Percentiles rank a stretch among this genome's conserved stretches.
Conservation (phyloP, 2,113 vertebrate genomes). For the Actenoides lindsayi region DNA sequence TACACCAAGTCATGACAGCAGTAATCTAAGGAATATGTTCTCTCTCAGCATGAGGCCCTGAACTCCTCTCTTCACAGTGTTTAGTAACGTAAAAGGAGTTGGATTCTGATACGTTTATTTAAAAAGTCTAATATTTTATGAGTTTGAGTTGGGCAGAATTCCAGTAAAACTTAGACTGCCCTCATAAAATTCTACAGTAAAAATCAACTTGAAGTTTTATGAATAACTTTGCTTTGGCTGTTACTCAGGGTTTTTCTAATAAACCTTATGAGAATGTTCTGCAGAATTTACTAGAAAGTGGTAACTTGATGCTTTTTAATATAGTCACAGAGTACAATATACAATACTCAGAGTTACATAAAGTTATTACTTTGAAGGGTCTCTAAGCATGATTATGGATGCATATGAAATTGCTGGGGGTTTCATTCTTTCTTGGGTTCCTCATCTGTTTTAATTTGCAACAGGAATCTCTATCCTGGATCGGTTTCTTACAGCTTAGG, state of each 20-base stretch:
- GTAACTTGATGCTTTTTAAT: not conserved
- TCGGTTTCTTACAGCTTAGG: not conserved
- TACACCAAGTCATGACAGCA: not conserved
- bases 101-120: conserved; percentile 14
- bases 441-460: not conserved
- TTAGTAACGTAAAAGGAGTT: not conserved
- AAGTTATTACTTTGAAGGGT: not conserved
- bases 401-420: not conserved
- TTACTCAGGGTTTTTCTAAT: not conserved
- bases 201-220: conserved; percentile 10
- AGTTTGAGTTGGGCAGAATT: not conserved
- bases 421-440: not conserved
- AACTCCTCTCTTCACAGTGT: not conserved
- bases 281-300: not conserved
- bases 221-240: not conserved
- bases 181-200: not conserved
- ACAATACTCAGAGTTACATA: not conserved
- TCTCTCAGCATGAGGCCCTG: not conserved
- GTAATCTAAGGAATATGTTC: not conserved
- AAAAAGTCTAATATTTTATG: conserved; percentile 13
- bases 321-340: not conserved
- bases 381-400: not conserved
- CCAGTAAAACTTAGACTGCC: not conserved
- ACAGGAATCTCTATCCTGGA: not conserved
- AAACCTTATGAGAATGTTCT: not conserved